A percentile compares a stretch with the other conserved stretches of the same genome.
Evolutionary conservation across 2,888 invertebrate genomes (phyloP).

Genomic region (Agrochola lota): DNA sequence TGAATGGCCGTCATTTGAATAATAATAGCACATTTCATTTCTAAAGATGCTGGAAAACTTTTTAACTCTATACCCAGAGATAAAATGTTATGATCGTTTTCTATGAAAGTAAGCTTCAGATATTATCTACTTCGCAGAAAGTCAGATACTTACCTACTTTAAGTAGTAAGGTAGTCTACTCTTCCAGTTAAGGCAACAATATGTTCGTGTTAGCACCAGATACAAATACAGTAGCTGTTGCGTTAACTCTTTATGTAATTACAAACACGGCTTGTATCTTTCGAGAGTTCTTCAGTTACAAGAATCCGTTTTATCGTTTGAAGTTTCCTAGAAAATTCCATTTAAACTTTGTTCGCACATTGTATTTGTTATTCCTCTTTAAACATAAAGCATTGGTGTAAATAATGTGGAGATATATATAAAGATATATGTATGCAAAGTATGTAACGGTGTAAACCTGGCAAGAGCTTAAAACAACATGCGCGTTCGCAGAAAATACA

Average conservation of each 20-base stretch:
- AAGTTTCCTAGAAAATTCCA: conserved; percentile 67
- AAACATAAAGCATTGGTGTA: conserved; percentile 70
- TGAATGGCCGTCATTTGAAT: conserved; percentile 34
- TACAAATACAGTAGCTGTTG: conserved; percentile 27
- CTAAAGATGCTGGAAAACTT: neutral
- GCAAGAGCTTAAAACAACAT: conserved; percentile 64
- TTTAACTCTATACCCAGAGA: conserved; percentile 1
- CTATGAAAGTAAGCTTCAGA: conserved; percentile 3
- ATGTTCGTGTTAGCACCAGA: conserved; percentile 19
- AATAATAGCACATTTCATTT: conserved; percentile 22
- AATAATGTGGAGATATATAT: conserved; percentile 68
- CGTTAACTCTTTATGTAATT: conserved; percentile 52
- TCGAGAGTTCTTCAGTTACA: conserved; percentile 62
- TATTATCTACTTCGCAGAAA: neutral
- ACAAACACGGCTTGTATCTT: conserved; percentile 58
- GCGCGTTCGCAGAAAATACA: conserved; percentile 68
- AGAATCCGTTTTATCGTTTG: conserved; percentile 63
- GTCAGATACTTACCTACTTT: neutral
- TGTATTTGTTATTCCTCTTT: conserved; percentile 72
- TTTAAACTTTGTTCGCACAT: conserved; percentile 64
- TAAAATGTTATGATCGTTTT: conserved; percentile 4
- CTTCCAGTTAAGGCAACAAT: neutral
- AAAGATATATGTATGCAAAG: conserved; percentile 39
- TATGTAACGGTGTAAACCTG: conserved; percentile 69
- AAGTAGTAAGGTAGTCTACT: neutral